These are phyloP conservation scores for Caenorhabditis sp. DNA, from an alignment of 2,888 invertebrate genomes.

Conservation along the genomic window DNA sequence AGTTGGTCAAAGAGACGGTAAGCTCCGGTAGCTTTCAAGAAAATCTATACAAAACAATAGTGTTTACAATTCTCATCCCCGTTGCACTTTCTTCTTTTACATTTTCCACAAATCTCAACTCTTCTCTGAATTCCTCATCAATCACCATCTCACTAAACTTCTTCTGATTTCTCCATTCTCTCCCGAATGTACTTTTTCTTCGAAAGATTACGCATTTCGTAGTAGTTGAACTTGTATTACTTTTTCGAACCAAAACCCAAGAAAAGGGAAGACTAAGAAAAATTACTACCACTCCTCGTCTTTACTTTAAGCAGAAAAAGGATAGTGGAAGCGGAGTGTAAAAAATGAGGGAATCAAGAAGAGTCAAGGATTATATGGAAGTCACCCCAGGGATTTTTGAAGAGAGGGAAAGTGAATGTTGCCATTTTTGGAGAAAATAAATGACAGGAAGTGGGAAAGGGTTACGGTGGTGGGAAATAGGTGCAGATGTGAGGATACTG, in stretches of 20 bases:
- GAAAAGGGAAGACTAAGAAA: slow-evolving; percentile 33
- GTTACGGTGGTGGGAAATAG: slow-evolving; percentile 13
- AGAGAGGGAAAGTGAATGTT: slow-evolving; percentile 33
- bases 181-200: not conserved
- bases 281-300: slow-evolving; percentile 33
- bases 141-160: slow-evolving; percentile 29
- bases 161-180: not conserved
- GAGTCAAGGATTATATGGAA: slow-evolving; percentile 19
- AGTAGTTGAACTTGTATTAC: slow-evolving; percentile 2
- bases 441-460: not conserved
- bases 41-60: not conserved
- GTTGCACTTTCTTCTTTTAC: too few species aligned
- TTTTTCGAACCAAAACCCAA: not conserved
- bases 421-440: slow-evolving; percentile 9
- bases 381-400: slow-evolving; percentile 28
- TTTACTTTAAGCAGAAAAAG: slow-evolving; percentile 37
- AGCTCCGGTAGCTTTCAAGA: too few species aligned
- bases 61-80: too few species aligned
- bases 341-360: slow-evolving; percentile 25
- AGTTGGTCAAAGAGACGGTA: too few species aligned
- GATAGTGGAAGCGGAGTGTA: slow-evolving; percentile 8
- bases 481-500: not conserved
- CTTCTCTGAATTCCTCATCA: slow-evolving; percentile 27
- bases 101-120: too few species aligned
- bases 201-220: slow-evolving; percentile 19